Evolutionary conservation across 1,140 invertebrate species (phyloP).

Genomic region (Trissolcus basalis): DNA sequence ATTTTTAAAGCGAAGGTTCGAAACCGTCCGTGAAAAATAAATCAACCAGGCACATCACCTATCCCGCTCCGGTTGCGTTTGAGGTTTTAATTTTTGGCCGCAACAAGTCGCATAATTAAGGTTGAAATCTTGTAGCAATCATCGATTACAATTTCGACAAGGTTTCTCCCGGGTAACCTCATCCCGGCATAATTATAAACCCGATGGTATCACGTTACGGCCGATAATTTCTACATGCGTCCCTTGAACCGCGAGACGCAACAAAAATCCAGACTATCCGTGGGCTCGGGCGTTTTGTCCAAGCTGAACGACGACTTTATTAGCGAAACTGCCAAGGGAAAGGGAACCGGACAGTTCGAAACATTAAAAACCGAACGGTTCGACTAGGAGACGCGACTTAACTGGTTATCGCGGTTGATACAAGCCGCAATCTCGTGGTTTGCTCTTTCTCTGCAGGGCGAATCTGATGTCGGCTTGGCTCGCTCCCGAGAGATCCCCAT

Average conservation of each 20-base stretch:
- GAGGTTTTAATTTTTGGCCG: not conserved
- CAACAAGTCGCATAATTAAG: constrained; percentile 50
- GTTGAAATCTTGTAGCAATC: constrained; percentile 40
- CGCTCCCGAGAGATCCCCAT: constrained; percentile 60
- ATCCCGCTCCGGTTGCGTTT: not conserved
- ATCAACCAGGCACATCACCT: not conserved
- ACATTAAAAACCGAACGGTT: constrained; percentile 33
- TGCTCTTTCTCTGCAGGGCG: constrained; percentile 56
- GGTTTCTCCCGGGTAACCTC: constrained; percentile 43
- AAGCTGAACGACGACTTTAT: constrained; percentile 45
- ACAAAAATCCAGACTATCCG: constrained; percentile 8
- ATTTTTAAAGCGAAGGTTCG: too few species aligned
- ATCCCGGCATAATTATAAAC: constrained; percentile 49
- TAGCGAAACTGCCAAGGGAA: constrained; percentile 47
- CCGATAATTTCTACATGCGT: constrained; percentile 52
- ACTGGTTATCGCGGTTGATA: constrained; percentile 62
- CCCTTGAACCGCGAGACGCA: constrained; percentile 24
- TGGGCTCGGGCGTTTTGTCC: constrained; percentile 27
- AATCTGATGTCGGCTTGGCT: constrained; percentile 46
- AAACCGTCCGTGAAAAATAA: not conserved
- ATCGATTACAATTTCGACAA: constrained; percentile 46
- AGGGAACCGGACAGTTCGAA: constrained; percentile 48
- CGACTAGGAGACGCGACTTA: constrained; percentile 35
- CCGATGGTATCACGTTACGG: constrained; percentile 50
- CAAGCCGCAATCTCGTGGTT: constrained; percentile 59